Percentiles rank a stretch among this genome's conserved stretches.
phyloP scores from a whole-genome alignment of 2,113 vertebrate genomes.

The Pseudorhombus dupliciocellatus region DNA sequence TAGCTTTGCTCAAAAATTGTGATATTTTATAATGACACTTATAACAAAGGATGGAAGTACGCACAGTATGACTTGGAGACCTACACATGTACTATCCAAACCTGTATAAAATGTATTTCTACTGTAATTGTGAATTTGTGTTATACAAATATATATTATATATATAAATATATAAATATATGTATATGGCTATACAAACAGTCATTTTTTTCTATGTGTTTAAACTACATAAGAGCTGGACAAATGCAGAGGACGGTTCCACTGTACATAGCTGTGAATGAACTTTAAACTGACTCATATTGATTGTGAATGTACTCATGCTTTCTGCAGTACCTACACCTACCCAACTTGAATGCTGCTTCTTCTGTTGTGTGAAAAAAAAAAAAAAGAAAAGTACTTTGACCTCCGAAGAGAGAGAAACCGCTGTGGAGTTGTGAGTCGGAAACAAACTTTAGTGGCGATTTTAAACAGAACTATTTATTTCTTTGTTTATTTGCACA shows the following conservation, averaged over 20 bases:
- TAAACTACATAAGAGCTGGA: constrained; percentile 81
- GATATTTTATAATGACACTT: constrained; percentile 83
- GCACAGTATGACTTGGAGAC: constrained; percentile 81
- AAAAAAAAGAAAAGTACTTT: constrained; percentile 82
- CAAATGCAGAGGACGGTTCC: constrained; percentile 76
- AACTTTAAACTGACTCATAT: constrained; percentile 91
- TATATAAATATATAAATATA: constrained; percentile 82
- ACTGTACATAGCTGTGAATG: constrained; percentile 97
- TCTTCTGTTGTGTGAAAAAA: constrained; percentile 89
- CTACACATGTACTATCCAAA: constrained; percentile 88
- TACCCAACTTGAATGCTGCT: constrained; percentile 94
- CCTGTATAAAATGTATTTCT: constrained; percentile 97
- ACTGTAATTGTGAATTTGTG: constrained; percentile 98
- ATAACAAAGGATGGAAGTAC: constrained; percentile 76
- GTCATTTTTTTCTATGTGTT: constrained; percentile 98
- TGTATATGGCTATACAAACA: constrained; percentile 87
- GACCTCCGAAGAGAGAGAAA: constrained; percentile 78
- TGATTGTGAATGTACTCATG: constrained; percentile 98
- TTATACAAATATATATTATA: constrained; percentile 91
- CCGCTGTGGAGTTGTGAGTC: constrained; percentile 82
- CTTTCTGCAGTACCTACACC: constrained; percentile 91
- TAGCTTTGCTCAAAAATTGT: constrained; percentile 86
- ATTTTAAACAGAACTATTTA: constrained; percentile 79
- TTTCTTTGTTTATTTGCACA: constrained; percentile 89
- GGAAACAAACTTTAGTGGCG: constrained; percentile 83